Evolutionary conservation across 2,113 vertebrate genomes (phyloP).

Genomic region (Mirounga angustirostris): DNA sequence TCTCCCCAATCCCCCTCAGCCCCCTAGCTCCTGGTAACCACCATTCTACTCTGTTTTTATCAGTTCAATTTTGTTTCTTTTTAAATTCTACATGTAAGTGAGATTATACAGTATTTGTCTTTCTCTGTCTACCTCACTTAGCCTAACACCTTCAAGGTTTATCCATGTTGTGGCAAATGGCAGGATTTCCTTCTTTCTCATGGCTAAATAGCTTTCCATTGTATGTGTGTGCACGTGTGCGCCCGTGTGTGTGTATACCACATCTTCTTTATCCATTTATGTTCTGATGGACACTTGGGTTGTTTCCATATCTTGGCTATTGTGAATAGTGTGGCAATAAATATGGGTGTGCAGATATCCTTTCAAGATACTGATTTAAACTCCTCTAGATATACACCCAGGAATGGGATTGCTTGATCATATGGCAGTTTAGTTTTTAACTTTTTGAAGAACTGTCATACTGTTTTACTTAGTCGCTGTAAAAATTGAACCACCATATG

Average conservation of each 20-base stretch:
- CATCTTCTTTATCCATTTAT: neutral
- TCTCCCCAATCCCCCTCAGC: neutral
- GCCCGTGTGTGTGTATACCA: too few species aligned
- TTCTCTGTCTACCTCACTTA: neutral
- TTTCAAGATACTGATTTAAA: neutral
- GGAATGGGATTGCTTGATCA: neutral
- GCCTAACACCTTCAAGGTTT: neutral
- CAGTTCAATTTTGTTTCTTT: neutral
- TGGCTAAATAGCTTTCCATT: neutral
- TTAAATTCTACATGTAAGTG: neutral
- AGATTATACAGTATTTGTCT: neutral
- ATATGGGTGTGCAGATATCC: neutral
- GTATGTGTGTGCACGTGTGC: too few species aligned
- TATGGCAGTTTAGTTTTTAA: neutral
- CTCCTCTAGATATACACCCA: neutral
- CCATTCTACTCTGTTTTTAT: neutral
- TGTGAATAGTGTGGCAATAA: neutral
- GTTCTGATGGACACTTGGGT: neutral
- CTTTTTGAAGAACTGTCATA: neutral
- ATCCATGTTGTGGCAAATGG: neutral
- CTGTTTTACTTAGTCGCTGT: neutral
- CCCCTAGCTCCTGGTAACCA: neutral
- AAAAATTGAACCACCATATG: neutral
- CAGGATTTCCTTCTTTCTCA: neutral
- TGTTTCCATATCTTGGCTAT: neutral